Evolutionary conservation across 2,888 invertebrate species (phyloP).

Genomic region (Parnassius mnemosyne): DNA sequence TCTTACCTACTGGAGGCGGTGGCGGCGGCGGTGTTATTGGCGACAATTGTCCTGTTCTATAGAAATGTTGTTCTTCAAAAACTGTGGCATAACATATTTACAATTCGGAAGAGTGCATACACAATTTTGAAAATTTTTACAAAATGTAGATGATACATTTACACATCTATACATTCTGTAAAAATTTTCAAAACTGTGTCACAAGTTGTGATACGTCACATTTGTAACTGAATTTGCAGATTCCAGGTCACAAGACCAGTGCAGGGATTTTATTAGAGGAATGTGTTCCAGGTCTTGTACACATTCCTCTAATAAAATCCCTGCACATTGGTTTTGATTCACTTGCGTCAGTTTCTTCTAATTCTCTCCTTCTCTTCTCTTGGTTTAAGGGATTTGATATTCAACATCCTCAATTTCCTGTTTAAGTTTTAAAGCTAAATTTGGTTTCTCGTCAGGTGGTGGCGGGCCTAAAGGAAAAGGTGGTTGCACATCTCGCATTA

Average conservation of each 20-base stretch:
- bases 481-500: constrained; percentile 22
- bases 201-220: constrained; percentile 49
- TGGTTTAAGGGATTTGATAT: too few species aligned
- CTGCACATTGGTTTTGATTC: constrained; percentile 46
- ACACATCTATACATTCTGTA: too few species aligned
- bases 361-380: constrained; percentile 2
- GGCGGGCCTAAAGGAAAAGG: constrained; percentile 36
- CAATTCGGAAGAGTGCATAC: constrained; percentile 50
- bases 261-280: too few species aligned
- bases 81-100: constrained; percentile 59
- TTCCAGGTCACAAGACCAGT: too few species aligned
- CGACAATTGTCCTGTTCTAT: too few species aligned
- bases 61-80: constrained; percentile 57
- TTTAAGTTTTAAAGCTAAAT: constrained; percentile 27
- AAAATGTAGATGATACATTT: too few species aligned
- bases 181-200: too few species aligned
- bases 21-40: too few species aligned
- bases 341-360: constrained; percentile 2
- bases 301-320: constrained; percentile 56
- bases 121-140: constrained; percentile 56
- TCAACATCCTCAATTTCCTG: constrained; percentile 31
- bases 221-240: constrained; percentile 54
- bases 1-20: constrained; percentile 35
- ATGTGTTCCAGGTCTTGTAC: too few species aligned
- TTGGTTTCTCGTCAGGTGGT: constrained; percentile 29